A percentile compares a stretch with the other conserved stretches of the same genome.
phyloP scores from a whole-genome alignment of 2,888 invertebrate genomes.

The Acanthosepion esculentum region DNA sequence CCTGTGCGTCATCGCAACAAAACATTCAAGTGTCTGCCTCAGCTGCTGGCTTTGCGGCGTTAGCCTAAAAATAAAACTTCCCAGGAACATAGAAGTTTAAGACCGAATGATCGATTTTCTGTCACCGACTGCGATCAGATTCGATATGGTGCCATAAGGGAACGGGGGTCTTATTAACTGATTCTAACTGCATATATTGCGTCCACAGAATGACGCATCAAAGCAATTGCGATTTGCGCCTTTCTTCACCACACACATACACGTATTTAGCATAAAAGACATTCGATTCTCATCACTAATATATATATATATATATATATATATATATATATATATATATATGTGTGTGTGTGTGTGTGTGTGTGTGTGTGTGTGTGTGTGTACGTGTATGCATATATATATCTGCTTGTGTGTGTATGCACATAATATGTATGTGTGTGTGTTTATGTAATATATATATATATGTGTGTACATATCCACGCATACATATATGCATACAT shows the following conservation, averaged over 20 bases:
- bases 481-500: too few species aligned
- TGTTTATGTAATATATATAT: not conserved
- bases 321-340: not conserved
- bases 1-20: not conserved
- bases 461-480: too few species aligned
- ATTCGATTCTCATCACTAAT: too few species aligned
- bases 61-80: slow-evolving; percentile 6
- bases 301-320: not conserved
- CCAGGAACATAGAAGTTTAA: not conserved
- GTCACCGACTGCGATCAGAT: not conserved
- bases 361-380: not conserved
- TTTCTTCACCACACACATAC: not conserved
- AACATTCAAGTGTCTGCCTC: not conserved
- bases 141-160: not conserved
- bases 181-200: not conserved
- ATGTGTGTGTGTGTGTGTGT: not conserved
- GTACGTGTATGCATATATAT: not conserved
- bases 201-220: not conserved
- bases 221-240: not conserved
- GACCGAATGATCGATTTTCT: slow-evolving; percentile 4
- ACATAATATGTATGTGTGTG: not conserved
- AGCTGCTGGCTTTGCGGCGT: not conserved
- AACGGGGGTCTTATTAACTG: not conserved
- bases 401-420: not conserved
- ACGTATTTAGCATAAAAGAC: too few species aligned